These are phyloP conservation scores for Diorhabda elongata DNA, from an alignment of 1,140 invertebrate species.

Conservation along the genomic window DNA sequence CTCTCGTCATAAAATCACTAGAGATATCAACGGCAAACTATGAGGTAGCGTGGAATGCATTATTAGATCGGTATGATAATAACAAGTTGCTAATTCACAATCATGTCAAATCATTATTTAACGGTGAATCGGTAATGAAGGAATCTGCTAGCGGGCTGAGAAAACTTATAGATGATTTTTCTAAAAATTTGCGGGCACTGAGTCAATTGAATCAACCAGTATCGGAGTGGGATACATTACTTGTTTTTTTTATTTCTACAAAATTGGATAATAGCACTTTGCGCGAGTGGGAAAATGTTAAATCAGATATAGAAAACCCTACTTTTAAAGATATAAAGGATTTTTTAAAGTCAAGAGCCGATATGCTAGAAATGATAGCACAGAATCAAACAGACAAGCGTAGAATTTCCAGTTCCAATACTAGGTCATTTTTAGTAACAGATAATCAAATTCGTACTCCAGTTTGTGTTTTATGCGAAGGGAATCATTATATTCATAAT, in stretches of 20 bases:
- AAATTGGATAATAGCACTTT: slow-evolving; percentile 21
- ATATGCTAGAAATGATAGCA: background rate
- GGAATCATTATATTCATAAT: too few relatives aligned
- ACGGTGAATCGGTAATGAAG: slow-evolving; percentile 14
- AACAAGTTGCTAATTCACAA: slow-evolving; percentile 20
- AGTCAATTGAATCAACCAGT: slow-evolving; percentile 23
- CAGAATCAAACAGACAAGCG: too few relatives aligned
- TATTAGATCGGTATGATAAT: slow-evolving; percentile 24
- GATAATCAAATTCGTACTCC: too few relatives aligned
- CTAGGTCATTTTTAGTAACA: too few relatives aligned
- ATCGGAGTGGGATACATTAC: slow-evolving; percentile 32
- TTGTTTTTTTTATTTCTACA: slow-evolving; percentile 27
- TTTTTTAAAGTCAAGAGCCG: slow-evolving; percentile 10
- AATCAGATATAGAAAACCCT: slow-evolving; percentile 3
- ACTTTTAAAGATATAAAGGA: background rate
- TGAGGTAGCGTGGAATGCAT: slow-evolving; percentile 3
- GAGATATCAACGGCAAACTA: slow-evolving; percentile 24
- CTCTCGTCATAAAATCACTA: slow-evolving; percentile 33
- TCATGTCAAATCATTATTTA: slow-evolving; percentile 20
- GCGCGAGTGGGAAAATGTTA: slow-evolving; percentile 24
- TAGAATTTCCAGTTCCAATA: too few relatives aligned
- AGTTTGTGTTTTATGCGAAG: too few relatives aligned
- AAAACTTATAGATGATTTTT: slow-evolving; percentile 28
- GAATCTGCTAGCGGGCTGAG: slow-evolving; percentile 24
- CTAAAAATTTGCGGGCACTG: slow-evolving; percentile 30